Percentiles rank a stretch among this genome's conserved stretches.
phyloP scores from a whole-genome alignment of 2,888 invertebrate genomes.

The Andrena flavipes region DNA sequence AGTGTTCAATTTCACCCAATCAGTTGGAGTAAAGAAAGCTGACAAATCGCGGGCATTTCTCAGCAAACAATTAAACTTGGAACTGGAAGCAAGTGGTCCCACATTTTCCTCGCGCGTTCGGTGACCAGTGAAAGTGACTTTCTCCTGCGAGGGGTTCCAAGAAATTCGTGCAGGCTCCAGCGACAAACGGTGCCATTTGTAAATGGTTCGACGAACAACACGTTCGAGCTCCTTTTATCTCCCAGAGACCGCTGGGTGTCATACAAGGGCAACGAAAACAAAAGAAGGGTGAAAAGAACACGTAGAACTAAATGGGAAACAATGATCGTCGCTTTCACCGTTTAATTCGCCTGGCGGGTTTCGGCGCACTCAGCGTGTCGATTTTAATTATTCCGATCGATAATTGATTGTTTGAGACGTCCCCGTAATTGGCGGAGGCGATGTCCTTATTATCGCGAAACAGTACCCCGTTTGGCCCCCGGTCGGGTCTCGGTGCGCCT shows the following conservation, averaged over 20 bases:
- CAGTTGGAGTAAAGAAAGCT: not conserved
- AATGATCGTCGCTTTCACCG: not conserved
- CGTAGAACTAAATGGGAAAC: not conserved
- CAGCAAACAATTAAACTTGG: not conserved
- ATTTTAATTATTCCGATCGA: conserved; percentile 41
- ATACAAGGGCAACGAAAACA: not conserved
- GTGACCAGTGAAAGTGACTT: conserved; percentile 23
- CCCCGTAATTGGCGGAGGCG: conserved; percentile 38
- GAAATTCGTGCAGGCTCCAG: not conserved
- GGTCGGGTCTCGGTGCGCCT: not conserved
- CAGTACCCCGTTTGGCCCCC: not conserved
- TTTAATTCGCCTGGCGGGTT: conserved; percentile 2
- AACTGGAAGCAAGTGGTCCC: not conserved
- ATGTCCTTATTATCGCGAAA: conserved; percentile 44
- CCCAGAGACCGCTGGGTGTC: not conserved
- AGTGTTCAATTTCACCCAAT: conserved; percentile 3
- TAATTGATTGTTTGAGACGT: conserved; percentile 38
- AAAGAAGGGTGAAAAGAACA: not conserved
- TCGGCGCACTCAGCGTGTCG: not conserved
- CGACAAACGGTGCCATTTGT: conserved; percentile 1
- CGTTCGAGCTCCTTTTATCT: not conserved
- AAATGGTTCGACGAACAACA: not conserved
- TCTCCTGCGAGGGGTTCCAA: not conserved
- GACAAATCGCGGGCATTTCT: not conserved
- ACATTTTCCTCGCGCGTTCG: conserved; percentile 1